phyloP scores from a whole-genome alignment of 2,797 vertebrate species.

The Sebastiscus tertius region DNA sequence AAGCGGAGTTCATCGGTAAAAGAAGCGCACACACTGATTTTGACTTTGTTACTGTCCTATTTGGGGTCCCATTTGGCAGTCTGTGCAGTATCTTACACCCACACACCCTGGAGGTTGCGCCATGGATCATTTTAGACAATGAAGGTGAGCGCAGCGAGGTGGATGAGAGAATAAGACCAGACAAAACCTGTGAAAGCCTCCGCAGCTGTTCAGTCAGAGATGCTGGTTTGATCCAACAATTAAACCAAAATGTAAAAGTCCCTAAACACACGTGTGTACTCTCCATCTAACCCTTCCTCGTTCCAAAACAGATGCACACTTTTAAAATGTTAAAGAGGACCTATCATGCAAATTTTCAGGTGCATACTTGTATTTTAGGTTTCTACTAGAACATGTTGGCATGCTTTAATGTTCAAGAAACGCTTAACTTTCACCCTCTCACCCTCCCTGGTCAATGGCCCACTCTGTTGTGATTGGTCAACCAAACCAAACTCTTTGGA shows the following conservation, averaged over 20 bases:
- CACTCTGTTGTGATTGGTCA: no score
- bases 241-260: not conserved
- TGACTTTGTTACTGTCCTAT: not conserved
- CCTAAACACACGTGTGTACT: not conserved
- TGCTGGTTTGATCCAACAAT: not conserved
- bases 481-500: no score
- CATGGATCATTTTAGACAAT: conserved; percentile 38
- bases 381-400: not conserved
- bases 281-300: no score
- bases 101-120: conserved; percentile 2
- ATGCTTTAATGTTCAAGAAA: not conserved
- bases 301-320: not conserved
- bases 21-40: not conserved
- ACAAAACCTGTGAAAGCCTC: not conserved
- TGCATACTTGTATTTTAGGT: not conserved
- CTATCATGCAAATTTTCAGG: not conserved
- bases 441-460: no score
- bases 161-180: not conserved
- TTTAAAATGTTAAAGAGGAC: not conserved
- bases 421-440: no score
- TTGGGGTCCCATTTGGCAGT: not conserved
- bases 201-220: not conserved
- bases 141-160: conserved; percentile 30
- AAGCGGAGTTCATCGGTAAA: not conserved
- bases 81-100: not conserved